phyloP scores from a whole-genome alignment of 92 coral and sea anemone species.

The Phenganax subtilis region DNA sequence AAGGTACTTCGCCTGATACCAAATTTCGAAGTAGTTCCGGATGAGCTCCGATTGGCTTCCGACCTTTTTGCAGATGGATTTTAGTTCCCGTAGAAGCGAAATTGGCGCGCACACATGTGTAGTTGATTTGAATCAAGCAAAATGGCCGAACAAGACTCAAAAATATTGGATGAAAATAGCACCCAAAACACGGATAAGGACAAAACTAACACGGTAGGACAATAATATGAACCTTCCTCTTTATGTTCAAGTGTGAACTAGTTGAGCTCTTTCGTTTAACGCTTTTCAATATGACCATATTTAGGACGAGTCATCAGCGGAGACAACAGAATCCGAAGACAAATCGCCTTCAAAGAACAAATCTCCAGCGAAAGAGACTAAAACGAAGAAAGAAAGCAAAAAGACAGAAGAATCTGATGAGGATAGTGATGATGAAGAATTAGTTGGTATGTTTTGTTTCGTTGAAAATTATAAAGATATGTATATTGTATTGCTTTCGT shows the following conservation, averaged over 20 bases:
- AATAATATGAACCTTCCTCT: neutral
- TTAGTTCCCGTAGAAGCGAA: neutral
- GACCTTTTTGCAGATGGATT: neutral
- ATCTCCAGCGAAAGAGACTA: constrained; percentile 33
- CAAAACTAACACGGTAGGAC: neutral
- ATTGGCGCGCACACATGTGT: constrained; percentile 39
- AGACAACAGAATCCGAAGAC: neutral
- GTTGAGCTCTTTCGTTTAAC: neutral
- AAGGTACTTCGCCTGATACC: no score
- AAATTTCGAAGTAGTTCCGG: neutral
- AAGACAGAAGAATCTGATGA: constrained; percentile 46
- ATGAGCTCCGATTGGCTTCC: neutral
- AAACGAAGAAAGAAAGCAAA: constrained; percentile 44
- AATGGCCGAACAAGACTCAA: constrained; percentile 33
- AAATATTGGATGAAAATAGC: constrained; percentile 8
- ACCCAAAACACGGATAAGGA: neutral
- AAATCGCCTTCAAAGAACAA: constrained; percentile 13
- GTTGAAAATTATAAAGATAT: neutral
- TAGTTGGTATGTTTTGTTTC: constrained; percentile 62
- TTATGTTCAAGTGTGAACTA: neutral
- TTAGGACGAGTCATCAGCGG: constrained; percentile 6
- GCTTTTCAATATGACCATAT: neutral
- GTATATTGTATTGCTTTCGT: neutral
- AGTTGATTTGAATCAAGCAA: constrained; percentile 4
- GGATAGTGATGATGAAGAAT: constrained; percentile 59